Evolutionary conservation across 2,888 invertebrate species (phyloP).

Genomic region (Listrodromus nycthemerus): DNA sequence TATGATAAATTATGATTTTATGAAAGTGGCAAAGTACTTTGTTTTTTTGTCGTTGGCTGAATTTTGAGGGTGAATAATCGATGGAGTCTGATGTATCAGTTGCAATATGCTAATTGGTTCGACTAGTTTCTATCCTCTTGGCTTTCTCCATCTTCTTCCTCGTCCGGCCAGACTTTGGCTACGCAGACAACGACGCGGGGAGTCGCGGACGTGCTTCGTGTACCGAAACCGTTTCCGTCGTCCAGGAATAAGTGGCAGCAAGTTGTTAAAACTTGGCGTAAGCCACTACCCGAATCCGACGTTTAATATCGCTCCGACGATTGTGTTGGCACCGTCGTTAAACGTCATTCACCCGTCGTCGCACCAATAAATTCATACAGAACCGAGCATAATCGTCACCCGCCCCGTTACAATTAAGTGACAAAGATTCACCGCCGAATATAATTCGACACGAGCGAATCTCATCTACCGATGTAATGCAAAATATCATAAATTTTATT

Average conservation of each 20-base stretch:
- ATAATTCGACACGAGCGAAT: slow-evolving; percentile 7
- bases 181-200: slow-evolving; percentile 19
- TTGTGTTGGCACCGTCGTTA: slow-evolving; percentile 62
- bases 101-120: slow-evolving; percentile 57
- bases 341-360: slow-evolving; percentile 68
- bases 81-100: slow-evolving; percentile 47
- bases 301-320: slow-evolving; percentile 50
- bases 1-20: too few species aligned
- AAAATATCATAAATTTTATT: not conserved
- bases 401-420: slow-evolving; percentile 63
- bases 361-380: slow-evolving; percentile 66
- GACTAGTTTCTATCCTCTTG: slow-evolving; percentile 22
- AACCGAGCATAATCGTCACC: slow-evolving; percentile 58
- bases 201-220: slow-evolving; percentile 17
- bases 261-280: slow-evolving; percentile 60
- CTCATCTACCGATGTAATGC: not conserved
- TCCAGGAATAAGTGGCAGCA: slow-evolving; percentile 60
- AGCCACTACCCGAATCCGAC: slow-evolving; percentile 46
- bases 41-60: slow-evolving; percentile 31
- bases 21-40: slow-evolving; percentile 36
- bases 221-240: slow-evolving; percentile 44
- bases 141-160: not conserved
- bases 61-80: slow-evolving; percentile 39
- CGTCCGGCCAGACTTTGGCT: slow-evolving; percentile 37
- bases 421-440: slow-evolving; percentile 51